Evolutionary conservation across 2,113 vertebrate species (phyloP).

Genomic region (Cepphus grylle): DNA sequence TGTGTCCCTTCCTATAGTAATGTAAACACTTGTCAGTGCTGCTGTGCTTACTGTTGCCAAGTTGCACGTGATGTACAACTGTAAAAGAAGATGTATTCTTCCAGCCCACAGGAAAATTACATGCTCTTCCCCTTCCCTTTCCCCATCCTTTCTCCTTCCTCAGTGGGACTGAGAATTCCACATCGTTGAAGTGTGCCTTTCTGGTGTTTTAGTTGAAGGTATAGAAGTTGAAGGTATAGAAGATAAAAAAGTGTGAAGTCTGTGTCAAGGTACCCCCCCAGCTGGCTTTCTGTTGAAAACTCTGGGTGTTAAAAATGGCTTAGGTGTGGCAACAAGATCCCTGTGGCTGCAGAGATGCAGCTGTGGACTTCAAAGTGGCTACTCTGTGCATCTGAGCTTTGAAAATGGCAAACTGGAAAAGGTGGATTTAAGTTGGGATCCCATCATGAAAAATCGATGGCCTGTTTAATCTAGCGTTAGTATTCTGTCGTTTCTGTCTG

Average conservation of each 20-base stretch:
- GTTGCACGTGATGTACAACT: background rate
- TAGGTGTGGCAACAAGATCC: background rate
- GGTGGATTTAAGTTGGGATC: background rate
- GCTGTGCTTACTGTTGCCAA: background rate
- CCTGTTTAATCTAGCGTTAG: background rate
- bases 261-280: background rate
- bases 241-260: background rate
- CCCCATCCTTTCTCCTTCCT: background rate
- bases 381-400: constrained; percentile 53
- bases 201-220: background rate
- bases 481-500: background rate
- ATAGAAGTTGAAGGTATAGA: background rate
- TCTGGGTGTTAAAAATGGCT: background rate
- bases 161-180: background rate
- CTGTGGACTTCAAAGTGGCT: background rate
- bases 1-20: background rate
- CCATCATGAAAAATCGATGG: background rate
- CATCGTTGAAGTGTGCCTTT: background rate
- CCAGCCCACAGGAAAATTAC: background rate
- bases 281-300: background rate
- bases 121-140: background rate
- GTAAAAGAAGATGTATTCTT: background rate
- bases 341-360: background rate
- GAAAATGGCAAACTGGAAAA: background rate
- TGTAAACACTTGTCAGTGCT: background rate